phyloP scores from a whole-genome alignment of 1,140 invertebrate species.

The Heterodera carotae region DNA sequence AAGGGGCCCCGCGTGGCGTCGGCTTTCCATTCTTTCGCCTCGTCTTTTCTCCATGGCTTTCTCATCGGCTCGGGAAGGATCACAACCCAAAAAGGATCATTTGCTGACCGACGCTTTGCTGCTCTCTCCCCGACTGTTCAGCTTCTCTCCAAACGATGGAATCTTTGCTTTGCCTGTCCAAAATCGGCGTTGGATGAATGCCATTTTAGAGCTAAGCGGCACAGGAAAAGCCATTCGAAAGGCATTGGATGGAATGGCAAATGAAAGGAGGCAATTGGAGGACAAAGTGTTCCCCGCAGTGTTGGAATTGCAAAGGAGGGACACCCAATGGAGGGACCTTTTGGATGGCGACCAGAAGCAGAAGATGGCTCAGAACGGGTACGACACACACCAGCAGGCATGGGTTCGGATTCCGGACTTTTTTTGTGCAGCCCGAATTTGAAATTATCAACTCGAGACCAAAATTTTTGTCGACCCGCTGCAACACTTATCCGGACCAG shows the following conservation, averaged over 20 bases:
- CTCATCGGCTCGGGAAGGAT: background rate
- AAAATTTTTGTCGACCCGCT: too few species aligned
- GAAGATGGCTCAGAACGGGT: conserved; percentile 7
- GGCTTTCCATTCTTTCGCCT: conserved; percentile 23
- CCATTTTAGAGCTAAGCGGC: conserved; percentile 27
- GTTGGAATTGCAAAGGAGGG: conserved; percentile 14
- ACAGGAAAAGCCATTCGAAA: conserved; percentile 15
- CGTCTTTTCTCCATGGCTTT: conserved; percentile 25
- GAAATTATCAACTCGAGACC: too few species aligned
- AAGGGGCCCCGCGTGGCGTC: background rate
- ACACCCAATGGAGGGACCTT: conserved; percentile 12
- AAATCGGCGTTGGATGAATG: background rate
- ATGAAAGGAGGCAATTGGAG: conserved; percentile 17
- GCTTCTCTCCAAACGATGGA: conserved; percentile 24
- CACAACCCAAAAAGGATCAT: background rate
- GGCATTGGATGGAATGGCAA: conserved; percentile 1
- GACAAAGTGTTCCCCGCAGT: conserved; percentile 22
- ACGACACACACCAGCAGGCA: background rate
- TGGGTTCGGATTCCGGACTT: background rate
- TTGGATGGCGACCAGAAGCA: conserved; percentile 12
- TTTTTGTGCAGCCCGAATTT: too few species aligned
- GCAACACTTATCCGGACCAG: too few species aligned
- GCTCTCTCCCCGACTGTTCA: conserved; percentile 30
- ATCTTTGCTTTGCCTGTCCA: conserved; percentile 28
- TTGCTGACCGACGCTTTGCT: background rate